phyloP scores from a whole-genome alignment of 2,888 invertebrate species.

The Boloria euphrosyne region DNA sequence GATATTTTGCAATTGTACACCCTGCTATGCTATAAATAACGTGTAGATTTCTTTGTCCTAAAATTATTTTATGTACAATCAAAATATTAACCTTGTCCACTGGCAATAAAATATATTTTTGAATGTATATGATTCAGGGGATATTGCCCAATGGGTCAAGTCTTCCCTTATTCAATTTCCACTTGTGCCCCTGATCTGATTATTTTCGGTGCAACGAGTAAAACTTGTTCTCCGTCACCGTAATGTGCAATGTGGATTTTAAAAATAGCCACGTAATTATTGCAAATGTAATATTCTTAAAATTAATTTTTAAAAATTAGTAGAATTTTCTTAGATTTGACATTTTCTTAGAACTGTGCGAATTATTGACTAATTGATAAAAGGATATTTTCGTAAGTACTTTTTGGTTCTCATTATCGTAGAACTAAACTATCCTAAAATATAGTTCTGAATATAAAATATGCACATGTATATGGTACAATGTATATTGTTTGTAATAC shows the following conservation, averaged over 20 bases:
- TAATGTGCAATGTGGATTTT: constrained; percentile 43
- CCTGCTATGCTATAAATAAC: constrained; percentile 25
- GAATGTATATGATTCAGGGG: constrained; percentile 23
- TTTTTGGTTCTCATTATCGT: no score
- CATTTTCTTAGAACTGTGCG: no score
- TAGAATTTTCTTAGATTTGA: no score
- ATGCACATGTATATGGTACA: no score
- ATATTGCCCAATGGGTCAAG: constrained; percentile 64
- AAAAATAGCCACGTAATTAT: no score
- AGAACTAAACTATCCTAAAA: no score
- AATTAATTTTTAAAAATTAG: no score
- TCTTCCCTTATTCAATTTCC: constrained; percentile 75
- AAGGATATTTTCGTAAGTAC: no score
- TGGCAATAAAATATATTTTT: constrained; percentile 27
- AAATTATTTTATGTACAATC: neutral
- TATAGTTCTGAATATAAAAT: no score
- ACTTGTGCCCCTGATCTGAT: constrained; percentile 74
- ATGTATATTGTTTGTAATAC: no score
- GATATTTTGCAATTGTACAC: constrained; percentile 33
- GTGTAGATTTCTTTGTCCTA: constrained; percentile 11
- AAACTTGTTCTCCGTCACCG: constrained; percentile 53
- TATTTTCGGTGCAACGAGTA: constrained; percentile 65
- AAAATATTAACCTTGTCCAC: constrained; percentile 29
- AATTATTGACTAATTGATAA: no score
- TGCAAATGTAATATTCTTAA: no score